These are phyloP conservation scores for Falco columbarius DNA, from an alignment of 2,797 vertebrate genomes.

Conservation along the genomic window DNA sequence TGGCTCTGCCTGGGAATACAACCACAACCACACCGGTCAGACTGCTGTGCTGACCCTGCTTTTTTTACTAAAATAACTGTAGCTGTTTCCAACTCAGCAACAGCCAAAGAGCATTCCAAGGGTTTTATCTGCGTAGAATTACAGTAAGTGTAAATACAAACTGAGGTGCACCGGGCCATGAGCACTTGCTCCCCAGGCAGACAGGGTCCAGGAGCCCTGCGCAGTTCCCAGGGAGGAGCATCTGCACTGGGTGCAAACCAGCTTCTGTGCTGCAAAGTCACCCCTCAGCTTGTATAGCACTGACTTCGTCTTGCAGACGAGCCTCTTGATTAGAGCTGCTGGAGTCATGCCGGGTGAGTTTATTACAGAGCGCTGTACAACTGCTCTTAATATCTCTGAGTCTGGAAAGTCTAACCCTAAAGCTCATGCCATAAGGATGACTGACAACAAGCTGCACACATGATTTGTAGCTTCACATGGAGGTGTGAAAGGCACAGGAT, in stretches of 20 bases:
- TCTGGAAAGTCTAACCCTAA: background rate
- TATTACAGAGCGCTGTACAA: rapidly evolving
- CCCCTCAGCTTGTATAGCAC: background rate
- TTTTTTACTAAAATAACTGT: background rate
- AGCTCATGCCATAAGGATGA: background rate
- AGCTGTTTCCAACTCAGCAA: background rate
- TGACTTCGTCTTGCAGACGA: background rate
- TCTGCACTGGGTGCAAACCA: rapidly evolving
- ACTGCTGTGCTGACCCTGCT: background rate
- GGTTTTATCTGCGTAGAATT: background rate
- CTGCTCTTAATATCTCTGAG: background rate
- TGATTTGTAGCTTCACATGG: background rate
- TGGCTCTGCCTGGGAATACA: background rate
- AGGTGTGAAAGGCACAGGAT: background rate
- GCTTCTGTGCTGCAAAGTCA: background rate
- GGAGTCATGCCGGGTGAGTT: background rate
- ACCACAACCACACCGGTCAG: background rate
- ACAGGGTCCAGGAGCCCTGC: rapidly evolving
- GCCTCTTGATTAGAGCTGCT: background rate
- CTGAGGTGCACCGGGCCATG: rapidly evolving
- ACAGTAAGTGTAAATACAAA: background rate
- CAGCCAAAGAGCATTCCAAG: background rate
- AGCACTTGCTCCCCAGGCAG: background rate
- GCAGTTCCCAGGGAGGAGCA: background rate
- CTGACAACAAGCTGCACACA: background rate